Conservation (phyloP, 1,140 invertebrate species). For the Homarus americanus region DNA sequence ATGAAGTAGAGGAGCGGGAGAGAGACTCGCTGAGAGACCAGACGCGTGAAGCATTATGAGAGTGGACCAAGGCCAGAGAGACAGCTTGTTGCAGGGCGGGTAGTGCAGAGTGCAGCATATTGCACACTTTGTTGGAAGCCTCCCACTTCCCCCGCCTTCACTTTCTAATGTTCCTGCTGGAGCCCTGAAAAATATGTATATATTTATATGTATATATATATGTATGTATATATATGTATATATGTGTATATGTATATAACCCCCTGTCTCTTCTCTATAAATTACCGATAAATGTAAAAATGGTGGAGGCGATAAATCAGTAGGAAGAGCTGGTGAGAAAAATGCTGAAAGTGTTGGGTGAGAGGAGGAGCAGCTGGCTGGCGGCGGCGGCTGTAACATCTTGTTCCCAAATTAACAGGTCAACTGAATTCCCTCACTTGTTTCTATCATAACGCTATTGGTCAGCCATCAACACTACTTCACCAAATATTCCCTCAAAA, state of each 20-base stretch:
- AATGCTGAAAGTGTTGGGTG: neutral
- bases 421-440: neutral
- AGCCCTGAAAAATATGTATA: neutral
- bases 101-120: slow-evolving; percentile 20
- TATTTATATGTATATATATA: neutral
- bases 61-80: neutral
- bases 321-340: neutral
- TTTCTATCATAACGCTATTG: neutral
- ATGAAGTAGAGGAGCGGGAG: neutral
- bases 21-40: neutral
- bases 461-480: neutral
- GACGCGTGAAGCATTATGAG: slow-evolving; percentile 20
- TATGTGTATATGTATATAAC: neutral
- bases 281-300: neutral
- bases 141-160: slow-evolving; percentile 15
- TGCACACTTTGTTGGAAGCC: slow-evolving; percentile 40
- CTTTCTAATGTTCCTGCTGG: slow-evolving; percentile 27
- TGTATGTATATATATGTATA: neutral
- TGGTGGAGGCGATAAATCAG: neutral
- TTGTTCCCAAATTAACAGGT: slow-evolving; percentile 14
- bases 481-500: neutral
- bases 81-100: neutral
- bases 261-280: neutral
- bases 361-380: neutral
- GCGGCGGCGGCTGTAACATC: neutral